Conservation (phyloP, 2,797 vertebrate genomes). For the Chrysolophus pictus region DNA sequence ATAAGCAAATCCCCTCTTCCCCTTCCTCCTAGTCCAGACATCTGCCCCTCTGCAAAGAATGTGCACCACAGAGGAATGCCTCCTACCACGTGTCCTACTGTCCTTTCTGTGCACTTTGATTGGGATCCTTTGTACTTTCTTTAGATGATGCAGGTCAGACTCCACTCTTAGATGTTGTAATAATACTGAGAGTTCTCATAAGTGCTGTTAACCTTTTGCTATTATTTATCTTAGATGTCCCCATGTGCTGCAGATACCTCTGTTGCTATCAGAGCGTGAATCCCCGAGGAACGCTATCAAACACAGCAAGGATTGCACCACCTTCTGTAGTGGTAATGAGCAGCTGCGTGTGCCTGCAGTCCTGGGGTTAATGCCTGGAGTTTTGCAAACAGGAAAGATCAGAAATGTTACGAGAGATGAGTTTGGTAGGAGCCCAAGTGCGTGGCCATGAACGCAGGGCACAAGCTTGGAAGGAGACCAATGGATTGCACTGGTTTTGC, state of each 20-base stretch:
- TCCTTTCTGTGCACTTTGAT: background rate
- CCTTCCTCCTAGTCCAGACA: slow-evolving; percentile 2
- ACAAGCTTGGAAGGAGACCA: background rate
- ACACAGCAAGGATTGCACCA: rapidly evolving
- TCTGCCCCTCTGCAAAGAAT: slow-evolving; percentile 26
- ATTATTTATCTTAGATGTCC: background rate
- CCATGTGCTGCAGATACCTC: background rate
- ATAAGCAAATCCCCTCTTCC: slow-evolving; percentile 28
- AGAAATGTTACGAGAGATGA: background rate
- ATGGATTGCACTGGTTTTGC: rapidly evolving
- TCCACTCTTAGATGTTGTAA: background rate
- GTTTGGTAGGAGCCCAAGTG: rapidly evolving
- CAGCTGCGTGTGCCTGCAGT: background rate
- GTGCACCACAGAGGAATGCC: background rate
- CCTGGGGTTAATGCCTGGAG: background rate
- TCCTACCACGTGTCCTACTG: background rate
- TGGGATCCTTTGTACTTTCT: background rate
- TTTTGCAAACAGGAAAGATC: background rate
- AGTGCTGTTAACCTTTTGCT: background rate
- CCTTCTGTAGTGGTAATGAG: background rate
- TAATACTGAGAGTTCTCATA: background rate
- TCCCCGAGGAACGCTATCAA: background rate
- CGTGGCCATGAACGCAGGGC: rapidly evolving
- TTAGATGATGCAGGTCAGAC: background rate
- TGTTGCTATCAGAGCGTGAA: background rate